These are phyloP conservation scores for Eremophila alpestris DNA, from an alignment of 2,797 vertebrate species.

Conservation along the genomic window DNA sequence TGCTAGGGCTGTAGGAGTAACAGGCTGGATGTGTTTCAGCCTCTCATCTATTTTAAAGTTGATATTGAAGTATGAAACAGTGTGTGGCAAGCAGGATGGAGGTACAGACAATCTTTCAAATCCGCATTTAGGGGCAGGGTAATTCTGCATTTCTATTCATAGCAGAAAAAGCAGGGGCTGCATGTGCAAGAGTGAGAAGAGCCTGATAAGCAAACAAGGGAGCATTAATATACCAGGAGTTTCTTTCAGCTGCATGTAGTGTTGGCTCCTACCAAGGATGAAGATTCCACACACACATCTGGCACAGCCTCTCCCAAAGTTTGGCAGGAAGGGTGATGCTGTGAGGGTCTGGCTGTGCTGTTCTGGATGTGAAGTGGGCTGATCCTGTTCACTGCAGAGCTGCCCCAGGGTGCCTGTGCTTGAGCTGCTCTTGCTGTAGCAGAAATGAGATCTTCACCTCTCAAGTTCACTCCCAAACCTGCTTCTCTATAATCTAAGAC, in stretches of 20 bases:
- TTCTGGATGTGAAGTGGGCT: too few relatives aligned
- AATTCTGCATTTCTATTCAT: conserved; percentile 5
- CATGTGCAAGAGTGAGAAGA: background rate
- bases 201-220: background rate
- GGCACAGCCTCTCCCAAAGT: background rate
- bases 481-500: background rate
- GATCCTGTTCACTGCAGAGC: background rate
- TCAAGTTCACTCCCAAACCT: background rate
- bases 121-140: background rate
- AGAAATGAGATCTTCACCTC: background rate
- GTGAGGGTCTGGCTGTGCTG: background rate
- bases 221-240: background rate
- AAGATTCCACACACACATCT: background rate
- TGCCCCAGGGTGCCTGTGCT: background rate
- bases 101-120: conserved; percentile 21
- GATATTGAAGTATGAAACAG: background rate
- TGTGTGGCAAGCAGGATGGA: background rate
- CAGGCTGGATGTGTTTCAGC: background rate
- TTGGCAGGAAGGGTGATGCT: background rate
- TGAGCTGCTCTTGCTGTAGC: background rate
- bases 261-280: background rate
- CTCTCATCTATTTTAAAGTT: conserved; percentile 18
- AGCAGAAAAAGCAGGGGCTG: conserved; percentile 9
- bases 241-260: background rate
- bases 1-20: background rate